A percentile compares a stretch with the other conserved stretches of the same genome.
Conservation (phyloP, 2,113 vertebrate genomes). For the Stegastes partitus region DNA sequence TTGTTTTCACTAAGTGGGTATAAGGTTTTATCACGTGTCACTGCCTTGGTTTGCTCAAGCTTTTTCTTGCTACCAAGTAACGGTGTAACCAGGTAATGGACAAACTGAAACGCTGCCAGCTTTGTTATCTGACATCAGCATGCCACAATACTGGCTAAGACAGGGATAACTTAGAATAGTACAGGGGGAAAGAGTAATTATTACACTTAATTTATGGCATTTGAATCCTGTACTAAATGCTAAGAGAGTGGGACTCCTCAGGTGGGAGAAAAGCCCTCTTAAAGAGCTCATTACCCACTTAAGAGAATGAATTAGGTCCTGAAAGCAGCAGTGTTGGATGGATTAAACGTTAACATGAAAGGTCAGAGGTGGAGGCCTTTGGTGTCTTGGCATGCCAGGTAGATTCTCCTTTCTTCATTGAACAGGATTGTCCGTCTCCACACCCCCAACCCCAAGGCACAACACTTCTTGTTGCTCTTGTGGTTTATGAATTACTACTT, state of each 20-base stretch:
- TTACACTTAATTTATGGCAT: constrained; percentile 10
- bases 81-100: constrained; percentile 61
- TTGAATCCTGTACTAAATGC: not conserved
- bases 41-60: constrained; percentile 28
- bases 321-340: constrained; percentile 7
- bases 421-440: constrained; percentile 25
- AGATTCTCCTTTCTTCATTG: constrained; percentile 24
- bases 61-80: constrained; percentile 44
- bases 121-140: constrained; percentile 48
- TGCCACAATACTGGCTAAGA: constrained; percentile 4
- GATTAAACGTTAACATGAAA: constrained; percentile 69
- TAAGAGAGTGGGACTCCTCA: not conserved
- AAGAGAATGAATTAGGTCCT: not conserved
- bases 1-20: constrained; percentile 38
- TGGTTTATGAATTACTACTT: constrained; percentile 26
- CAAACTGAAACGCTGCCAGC: constrained; percentile 40
- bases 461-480: constrained; percentile 8
- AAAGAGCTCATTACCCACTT: not conserved
- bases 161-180: constrained; percentile 16
- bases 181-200: constrained; percentile 23
- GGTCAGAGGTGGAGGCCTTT: constrained; percentile 63
- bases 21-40: constrained; percentile 31
- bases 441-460: not conserved
- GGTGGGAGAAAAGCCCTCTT: not conserved
- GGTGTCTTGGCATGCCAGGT: constrained; percentile 38